Base-by-base conservation (phyloP, 2,888 invertebrate species). In the Fabriciana adippe region DNA sequence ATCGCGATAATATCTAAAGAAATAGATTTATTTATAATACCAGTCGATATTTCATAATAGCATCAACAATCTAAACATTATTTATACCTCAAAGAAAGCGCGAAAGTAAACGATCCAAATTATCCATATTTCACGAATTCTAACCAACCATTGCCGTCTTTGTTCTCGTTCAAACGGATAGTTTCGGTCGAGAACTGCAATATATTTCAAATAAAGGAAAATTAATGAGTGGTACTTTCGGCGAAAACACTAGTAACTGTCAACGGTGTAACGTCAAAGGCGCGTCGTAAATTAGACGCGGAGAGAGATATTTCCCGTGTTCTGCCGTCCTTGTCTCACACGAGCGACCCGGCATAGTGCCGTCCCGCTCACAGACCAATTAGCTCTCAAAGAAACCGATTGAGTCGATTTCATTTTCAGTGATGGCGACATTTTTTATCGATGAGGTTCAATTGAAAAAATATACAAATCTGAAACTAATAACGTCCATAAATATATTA, bases 111-210 rank as follows among this genome's bases (percentile, higher is more conserved):
- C 35, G 35, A 41, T 41, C 35, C 11, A 41, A 41, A 41, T 41
- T 41, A 41, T 41, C 35, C 76, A 78, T 78, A 81, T 82, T 81
- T 83, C 72, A 80, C 71, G 73, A 76, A 55, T 55, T 78, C 88
- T 86, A 90, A 87, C 86, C 89, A 90, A 82, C 87, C 90, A 88
- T 89, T 83, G 81, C 81, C 72, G 71, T 79, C 89, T 92, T 90
- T 90, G 90, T 90, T 89, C 76, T 81, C 55, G 56, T 55, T 60
- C 67, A 76, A 77, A 72, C 72, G 64, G 70, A 64, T 68, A 66
- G 64, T 73, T 74, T 79, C 67, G 65, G 74, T 84, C 80, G 74
- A 71, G 78, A 77, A 74, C 75, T 79, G 80, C 81, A 76, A 86
- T 89, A 82, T 85, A 86, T 86, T 79, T 61, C 61, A 51, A 61